Conservation (phyloP, 37 sponge, comb jelly and placozoan genomes). For the Beroe forskalii region DNA sequence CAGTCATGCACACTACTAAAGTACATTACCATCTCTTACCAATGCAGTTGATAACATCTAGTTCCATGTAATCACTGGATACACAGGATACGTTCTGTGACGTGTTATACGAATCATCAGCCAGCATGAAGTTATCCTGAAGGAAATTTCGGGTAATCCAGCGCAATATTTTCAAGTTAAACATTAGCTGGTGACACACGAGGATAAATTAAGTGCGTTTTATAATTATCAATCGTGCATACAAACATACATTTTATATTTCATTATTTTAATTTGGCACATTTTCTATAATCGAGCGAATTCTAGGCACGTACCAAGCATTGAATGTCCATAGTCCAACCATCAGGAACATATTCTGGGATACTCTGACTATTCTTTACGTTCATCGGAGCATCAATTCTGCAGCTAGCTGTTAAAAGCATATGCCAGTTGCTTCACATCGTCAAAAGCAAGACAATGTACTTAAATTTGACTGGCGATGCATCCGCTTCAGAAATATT, state of each 20-base stretch:
- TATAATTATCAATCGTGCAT: no score
- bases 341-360: conserved; percentile 16
- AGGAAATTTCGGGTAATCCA: no score
- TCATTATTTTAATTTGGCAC: no score
- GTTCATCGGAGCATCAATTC: not conserved
- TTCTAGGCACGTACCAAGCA: conserved; percentile 37
- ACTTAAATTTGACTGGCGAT: not conserved
- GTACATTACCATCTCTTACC: conserved; percentile 20
- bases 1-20: no score
- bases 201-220: no score
- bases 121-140: conserved; percentile 48
- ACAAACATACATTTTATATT: no score
- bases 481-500: not conserved
- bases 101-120: not conserved
- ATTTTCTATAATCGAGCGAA: no score
- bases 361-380: not conserved
- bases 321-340: conserved; percentile 17
- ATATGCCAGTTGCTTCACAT: not conserved
- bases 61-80: conserved; percentile 24
- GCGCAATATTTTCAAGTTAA: no score
- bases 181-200: no score
- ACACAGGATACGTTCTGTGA: not conserved
- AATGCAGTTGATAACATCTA: not conserved
- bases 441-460: not conserved
- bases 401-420: conserved; percentile 13